These are phyloP conservation scores for Leuciscus idus DNA, from an alignment of 2,113 vertebrate species.

Conservation along the genomic window DNA sequence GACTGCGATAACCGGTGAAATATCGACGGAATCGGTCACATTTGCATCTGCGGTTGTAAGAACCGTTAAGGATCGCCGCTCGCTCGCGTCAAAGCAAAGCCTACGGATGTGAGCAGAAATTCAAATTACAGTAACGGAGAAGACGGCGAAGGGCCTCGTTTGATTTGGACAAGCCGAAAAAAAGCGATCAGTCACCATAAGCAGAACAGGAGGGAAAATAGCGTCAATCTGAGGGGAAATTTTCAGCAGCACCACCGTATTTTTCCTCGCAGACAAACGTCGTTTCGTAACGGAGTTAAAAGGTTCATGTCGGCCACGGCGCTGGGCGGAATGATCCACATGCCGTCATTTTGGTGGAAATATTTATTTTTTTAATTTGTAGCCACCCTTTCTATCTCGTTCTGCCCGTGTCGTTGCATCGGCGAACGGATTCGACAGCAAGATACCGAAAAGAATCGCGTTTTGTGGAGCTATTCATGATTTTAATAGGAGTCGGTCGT, in stretches of 20 bases:
- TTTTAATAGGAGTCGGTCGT: constrained; percentile 63
- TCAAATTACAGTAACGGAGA: constrained; percentile 65
- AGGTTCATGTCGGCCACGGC: constrained; percentile 54
- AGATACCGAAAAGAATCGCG: constrained; percentile 34
- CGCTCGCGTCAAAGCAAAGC: constrained; percentile 60
- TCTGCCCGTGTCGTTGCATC: constrained; percentile 42
- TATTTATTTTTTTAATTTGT: constrained; percentile 67
- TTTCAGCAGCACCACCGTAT: constrained; percentile 60
- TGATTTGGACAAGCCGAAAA: constrained; percentile 65
- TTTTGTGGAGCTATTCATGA: constrained; percentile 61
- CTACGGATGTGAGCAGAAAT: constrained; percentile 74
- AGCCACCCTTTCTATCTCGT: constrained; percentile 20
- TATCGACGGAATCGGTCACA: constrained; percentile 65
- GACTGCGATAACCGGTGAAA: constrained; percentile 66
- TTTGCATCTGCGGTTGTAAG: constrained; percentile 64
- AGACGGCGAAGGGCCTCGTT: constrained; percentile 69
- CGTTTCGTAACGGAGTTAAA: constrained; percentile 61
- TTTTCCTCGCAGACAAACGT: constrained; percentile 23
- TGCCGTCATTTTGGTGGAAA: constrained; percentile 75
- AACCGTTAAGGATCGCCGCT: constrained; percentile 61
- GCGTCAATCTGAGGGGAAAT: constrained; percentile 56
- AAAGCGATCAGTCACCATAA: constrained; percentile 60
- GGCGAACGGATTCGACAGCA: constrained; percentile 45
- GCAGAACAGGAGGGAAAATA: constrained; percentile 62
- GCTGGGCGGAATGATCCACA: constrained; percentile 71